Evolutionary conservation across 2,888 invertebrate species (phyloP).

Genomic region (Rhamphomyia laevipes): DNA sequence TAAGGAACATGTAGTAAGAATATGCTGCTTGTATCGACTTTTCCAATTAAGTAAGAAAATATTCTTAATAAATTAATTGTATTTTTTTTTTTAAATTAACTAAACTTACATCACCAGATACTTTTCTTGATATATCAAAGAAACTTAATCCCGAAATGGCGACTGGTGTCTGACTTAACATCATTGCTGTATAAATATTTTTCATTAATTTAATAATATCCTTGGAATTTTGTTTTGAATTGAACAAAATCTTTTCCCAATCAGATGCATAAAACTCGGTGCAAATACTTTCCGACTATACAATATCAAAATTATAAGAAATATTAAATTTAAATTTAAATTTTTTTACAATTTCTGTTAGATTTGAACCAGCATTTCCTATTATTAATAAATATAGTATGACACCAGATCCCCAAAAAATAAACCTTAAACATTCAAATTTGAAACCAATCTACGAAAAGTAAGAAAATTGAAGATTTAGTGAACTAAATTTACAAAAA

Average conservation of each 20-base stretch:
- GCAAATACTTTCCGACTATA: neutral
- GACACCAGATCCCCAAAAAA: neutral
- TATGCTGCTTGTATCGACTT: neutral
- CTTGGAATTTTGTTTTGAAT: neutral
- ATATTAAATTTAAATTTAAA: too few relatives aligned
- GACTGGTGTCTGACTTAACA: neutral
- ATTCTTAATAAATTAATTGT: neutral
- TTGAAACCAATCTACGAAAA: too few relatives aligned
- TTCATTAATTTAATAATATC: neutral
- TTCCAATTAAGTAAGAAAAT: too few relatives aligned
- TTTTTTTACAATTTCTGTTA: neutral
- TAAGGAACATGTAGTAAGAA: neutral
- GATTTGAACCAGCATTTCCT: neutral
- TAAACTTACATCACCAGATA: too few relatives aligned
- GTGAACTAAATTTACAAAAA: too few relatives aligned
- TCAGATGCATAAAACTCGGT: neutral
- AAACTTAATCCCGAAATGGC: neutral
- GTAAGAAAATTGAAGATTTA: neutral
- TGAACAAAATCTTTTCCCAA: neutral
- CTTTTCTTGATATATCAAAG: neutral
- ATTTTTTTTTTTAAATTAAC: too few relatives aligned
- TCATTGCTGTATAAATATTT: neutral
- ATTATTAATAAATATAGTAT: neutral
- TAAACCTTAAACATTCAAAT: too few relatives aligned
- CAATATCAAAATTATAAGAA: too few relatives aligned